These are phyloP conservation scores for Scaptomyza tumidula DNA, from an alignment of 2,888 invertebrate genomes.

Conservation along the genomic window DNA sequence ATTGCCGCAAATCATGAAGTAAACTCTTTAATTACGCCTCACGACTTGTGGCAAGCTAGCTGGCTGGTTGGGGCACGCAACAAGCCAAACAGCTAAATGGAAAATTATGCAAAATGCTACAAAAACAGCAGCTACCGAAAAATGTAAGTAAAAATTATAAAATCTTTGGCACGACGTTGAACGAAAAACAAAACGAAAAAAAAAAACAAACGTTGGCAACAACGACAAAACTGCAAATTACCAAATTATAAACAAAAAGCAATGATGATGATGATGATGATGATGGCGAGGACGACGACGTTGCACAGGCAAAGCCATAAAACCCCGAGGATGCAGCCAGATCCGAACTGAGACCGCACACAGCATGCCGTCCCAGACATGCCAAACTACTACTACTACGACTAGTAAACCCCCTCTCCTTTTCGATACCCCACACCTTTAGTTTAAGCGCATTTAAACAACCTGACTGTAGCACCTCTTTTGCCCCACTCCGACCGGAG, in stretches of 20 bases:
- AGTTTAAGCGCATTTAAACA: slow-evolving; percentile 66
- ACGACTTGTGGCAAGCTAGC: slow-evolving; percentile 57
- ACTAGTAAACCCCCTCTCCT: background rate
- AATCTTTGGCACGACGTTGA: slow-evolving; percentile 74
- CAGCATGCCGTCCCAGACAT: slow-evolving; percentile 58
- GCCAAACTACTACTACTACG: slow-evolving; percentile 10
- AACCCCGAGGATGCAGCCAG: slow-evolving; percentile 52
- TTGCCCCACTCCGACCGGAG: slow-evolving; percentile 3
- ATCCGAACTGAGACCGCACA: slow-evolving; percentile 49
- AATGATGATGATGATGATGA: slow-evolving; percentile 39
- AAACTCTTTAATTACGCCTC: slow-evolving; percentile 79
- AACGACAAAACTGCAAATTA: slow-evolving; percentile 78
- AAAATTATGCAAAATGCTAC: slow-evolving; percentile 76
- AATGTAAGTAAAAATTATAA: slow-evolving; percentile 74
- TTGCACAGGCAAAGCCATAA: slow-evolving; percentile 38
- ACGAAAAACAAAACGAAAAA: slow-evolving; percentile 7
- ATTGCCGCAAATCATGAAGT: slow-evolving; percentile 74
- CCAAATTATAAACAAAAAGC: slow-evolving; percentile 74
- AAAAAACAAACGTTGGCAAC: slow-evolving; percentile 46
- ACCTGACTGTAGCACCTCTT: slow-evolving; percentile 52
- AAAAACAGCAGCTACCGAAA: slow-evolving; percentile 62
- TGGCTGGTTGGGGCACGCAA: slow-evolving; percentile 50
- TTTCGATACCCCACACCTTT: slow-evolving; percentile 4
- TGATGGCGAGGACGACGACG: slow-evolving; percentile 17
- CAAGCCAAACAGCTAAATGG: slow-evolving; percentile 64